Evolutionary conservation across 2,113 vertebrate genomes (phyloP).

Genomic region (Fregata magnificens): DNA sequence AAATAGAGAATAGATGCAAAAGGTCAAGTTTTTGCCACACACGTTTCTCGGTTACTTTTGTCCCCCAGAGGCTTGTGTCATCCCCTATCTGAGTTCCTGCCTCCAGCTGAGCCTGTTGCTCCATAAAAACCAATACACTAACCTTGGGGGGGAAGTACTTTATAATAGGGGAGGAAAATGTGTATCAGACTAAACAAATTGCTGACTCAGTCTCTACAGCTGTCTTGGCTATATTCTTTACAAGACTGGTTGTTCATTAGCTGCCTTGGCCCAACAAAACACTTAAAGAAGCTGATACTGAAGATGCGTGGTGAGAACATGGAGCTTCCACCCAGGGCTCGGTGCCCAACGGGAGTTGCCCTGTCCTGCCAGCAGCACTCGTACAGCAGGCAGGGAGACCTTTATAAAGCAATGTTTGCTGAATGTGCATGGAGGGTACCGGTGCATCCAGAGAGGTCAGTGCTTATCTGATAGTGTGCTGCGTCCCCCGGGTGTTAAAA

Average conservation of each 20-base stretch:
- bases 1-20: neutral
- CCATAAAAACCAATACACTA: neutral
- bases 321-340: neutral
- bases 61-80: neutral
- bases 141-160: neutral
- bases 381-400: neutral
- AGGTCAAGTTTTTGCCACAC: neutral
- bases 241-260: neutral
- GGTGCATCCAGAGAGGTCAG: neutral
- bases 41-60: neutral
- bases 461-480: neutral
- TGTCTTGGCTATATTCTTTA: neutral
- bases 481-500: neutral
- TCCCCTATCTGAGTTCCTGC: neutral
- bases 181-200: neutral
- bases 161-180: neutral
- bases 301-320: neutral
- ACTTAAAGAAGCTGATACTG: neutral
- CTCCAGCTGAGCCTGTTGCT: neutral
- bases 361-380: neutral
- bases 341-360: neutral
- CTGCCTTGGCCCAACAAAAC: neutral
- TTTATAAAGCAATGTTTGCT: neutral
- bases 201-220: neutral
- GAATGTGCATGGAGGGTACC: neutral